A percentile compares a stretch with the other conserved stretches of the same genome.
These are phyloP conservation scores for Macrosiphum euphorbiae DNA, from an alignment of 2,888 invertebrate genomes.

Conservation along the genomic window DNA sequence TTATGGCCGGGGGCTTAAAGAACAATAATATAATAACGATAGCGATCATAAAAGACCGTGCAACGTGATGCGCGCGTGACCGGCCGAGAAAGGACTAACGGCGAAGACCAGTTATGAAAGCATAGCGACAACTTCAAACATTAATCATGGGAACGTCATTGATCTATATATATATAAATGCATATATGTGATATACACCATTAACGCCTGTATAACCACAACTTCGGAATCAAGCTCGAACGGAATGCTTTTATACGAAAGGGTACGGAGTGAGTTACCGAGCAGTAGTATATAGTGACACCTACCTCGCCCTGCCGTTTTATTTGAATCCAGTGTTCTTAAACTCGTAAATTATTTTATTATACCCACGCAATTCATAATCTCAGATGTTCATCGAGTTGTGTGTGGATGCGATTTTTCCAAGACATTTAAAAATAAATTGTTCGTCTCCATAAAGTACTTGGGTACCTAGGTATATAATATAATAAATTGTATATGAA, in stretches of 20 bases:
- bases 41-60: neutral
- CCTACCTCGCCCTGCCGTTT: neutral
- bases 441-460: neutral
- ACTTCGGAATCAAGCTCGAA: neutral
- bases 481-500: neutral
- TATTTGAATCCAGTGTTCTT: neutral
- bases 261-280: neutral
- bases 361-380: neutral
- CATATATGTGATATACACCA: neutral
- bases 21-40: slow-evolving; percentile 40
- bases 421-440: neutral
- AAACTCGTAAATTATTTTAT: neutral
- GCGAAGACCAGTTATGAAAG: slow-evolving; percentile 14
- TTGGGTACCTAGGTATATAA: neutral
- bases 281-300: neutral
- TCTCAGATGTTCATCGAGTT: neutral
- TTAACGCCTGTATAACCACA: neutral
- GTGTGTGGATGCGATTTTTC: neutral
- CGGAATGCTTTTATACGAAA: neutral
- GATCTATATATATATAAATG: neutral
- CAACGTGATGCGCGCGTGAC: neutral
- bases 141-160: slow-evolving; percentile 39
- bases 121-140: slow-evolving; percentile 30
- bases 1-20: neutral
- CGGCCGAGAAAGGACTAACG: neutral